Base-by-base conservation (phyloP, 2,888 invertebrate genomes). In the Isotomurus palustris region DNA sequence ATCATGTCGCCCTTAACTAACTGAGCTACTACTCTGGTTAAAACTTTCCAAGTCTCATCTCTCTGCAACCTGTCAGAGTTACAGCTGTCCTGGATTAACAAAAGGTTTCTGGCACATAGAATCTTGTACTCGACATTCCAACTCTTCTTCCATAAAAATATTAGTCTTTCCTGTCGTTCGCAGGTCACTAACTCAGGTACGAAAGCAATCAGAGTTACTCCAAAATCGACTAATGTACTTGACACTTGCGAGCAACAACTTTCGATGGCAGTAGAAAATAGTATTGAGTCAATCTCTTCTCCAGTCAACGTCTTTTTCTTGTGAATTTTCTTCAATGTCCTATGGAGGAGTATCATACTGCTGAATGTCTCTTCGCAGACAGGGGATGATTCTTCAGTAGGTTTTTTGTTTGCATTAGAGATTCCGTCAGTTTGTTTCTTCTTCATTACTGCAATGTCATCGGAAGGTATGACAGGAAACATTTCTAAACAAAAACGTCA, bases 61-160 rank as follows among this genome's bases (percentile, higher is more conserved):
- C 14, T 32, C 32, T n/a, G n/a, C n/a, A n/a, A n/a, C n/a, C n/a
- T n/a, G n/a, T n/a, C n/a, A n/a, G 8, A 38, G 14, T 38, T 14
- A 5, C 38, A 5, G 17, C 17, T 17, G 5, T 38, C 38, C 19
- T 66, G 52, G 10, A 69, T 41, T 25, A 66, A 51, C 38, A 38
- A 5, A 8, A 69, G 25, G 48, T 69, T 69, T 52, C 64, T 32
- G 1, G 67, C 56, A 44, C 63, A 63, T 2, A 69, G 21, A 19
- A 69, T 28, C 24, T 56, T 63, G 12, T 32, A 38, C 2, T 44
- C 38, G 3, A 17, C 12, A 3, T 44, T 66, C 64, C 60, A 65
- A 14, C 53, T 22, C 12, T 28, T 50, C n/a, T 44, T 56, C 67
- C 66, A 67, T 35, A 60, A 60, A 1, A 12, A 6, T 8, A 64